Evolutionary conservation across 2,113 vertebrate genomes (phyloP).

Genomic region (Peucedramus taeniatus): DNA sequence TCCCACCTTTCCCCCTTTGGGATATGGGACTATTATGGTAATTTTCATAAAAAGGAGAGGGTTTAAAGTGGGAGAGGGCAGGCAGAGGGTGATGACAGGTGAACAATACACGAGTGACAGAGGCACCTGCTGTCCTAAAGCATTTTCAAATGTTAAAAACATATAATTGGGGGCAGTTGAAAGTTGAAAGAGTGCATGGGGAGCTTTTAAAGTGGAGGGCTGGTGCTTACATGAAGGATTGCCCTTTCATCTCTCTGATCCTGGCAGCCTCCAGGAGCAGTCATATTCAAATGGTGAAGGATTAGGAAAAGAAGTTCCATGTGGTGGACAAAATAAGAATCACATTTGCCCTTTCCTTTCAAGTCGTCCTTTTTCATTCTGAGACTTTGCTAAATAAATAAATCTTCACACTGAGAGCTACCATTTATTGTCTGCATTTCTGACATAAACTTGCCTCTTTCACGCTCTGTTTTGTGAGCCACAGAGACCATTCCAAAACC

Average conservation of each 20-base stretch:
- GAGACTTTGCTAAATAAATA: constrained; percentile 2
- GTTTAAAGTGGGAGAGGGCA: neutral
- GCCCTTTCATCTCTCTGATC: neutral
- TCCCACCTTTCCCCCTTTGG: neutral
- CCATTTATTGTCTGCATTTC: neutral
- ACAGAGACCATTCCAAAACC: neutral
- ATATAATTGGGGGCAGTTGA: neutral
- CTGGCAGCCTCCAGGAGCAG: neutral
- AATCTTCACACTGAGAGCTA: neutral
- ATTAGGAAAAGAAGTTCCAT: constrained; percentile 23
- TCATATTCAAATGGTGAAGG: neutral
- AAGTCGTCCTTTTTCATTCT: neutral
- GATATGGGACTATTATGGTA: neutral
- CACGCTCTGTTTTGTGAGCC: neutral
- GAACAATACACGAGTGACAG: neutral
- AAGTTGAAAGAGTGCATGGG: neutral
- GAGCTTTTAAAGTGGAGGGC: neutral
- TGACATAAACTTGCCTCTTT: neutral
- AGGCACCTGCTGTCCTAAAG: neutral
- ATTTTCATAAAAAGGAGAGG: neutral
- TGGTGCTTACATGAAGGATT: neutral
- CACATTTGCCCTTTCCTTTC: constrained; percentile 21
- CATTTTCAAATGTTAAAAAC: neutral
- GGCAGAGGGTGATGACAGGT: neutral
- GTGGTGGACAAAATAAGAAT: constrained; percentile 3